Percentiles rank a stretch among this genome's conserved stretches.
These are phyloP conservation scores for Volucella inanis DNA, from an alignment of 2,888 invertebrate genomes.

Conservation along the genomic window DNA sequence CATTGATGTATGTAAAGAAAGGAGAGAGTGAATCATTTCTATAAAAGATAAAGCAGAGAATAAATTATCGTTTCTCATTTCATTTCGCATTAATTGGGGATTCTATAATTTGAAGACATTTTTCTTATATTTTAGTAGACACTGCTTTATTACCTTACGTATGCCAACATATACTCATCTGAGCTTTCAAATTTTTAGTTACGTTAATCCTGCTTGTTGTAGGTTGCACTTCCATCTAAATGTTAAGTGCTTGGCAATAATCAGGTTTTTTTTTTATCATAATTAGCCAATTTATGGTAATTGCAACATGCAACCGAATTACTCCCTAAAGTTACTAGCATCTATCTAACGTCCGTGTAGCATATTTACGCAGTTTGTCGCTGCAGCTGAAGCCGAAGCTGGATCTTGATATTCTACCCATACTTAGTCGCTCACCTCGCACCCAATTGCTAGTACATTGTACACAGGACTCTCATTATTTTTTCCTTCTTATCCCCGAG, in stretches of 20 bases:
- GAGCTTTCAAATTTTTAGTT: too few species aligned
- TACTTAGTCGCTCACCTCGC: background rate
- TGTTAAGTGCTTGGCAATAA: background rate
- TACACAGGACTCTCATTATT: slow-evolving; percentile 54
- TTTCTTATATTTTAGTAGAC: too few species aligned
- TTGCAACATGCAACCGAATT: slow-evolving; percentile 56
- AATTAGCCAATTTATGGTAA: slow-evolving; percentile 69
- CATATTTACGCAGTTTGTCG: slow-evolving; percentile 34
- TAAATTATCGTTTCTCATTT: too few species aligned
- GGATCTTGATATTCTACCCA: slow-evolving; percentile 8
- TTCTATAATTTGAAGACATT: too few species aligned
- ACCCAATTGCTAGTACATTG: background rate
- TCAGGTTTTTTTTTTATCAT: slow-evolving; percentile 40
- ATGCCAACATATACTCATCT: too few species aligned
- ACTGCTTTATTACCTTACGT: too few species aligned
- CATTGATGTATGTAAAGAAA: too few species aligned
- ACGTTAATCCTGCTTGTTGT: too few species aligned
- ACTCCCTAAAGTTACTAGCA: slow-evolving; percentile 24
- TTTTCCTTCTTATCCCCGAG: slow-evolving; percentile 15
- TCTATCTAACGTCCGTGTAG: slow-evolving; percentile 58
- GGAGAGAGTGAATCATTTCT: too few species aligned
- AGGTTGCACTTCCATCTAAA: slow-evolving; percentile 7
- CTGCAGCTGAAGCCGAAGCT: slow-evolving; percentile 10
- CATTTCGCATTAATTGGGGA: too few species aligned
- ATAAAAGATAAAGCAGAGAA: too few species aligned